phyloP scores from a whole-genome alignment of 2,888 invertebrate species.

The Lasioglossum morio region DNA sequence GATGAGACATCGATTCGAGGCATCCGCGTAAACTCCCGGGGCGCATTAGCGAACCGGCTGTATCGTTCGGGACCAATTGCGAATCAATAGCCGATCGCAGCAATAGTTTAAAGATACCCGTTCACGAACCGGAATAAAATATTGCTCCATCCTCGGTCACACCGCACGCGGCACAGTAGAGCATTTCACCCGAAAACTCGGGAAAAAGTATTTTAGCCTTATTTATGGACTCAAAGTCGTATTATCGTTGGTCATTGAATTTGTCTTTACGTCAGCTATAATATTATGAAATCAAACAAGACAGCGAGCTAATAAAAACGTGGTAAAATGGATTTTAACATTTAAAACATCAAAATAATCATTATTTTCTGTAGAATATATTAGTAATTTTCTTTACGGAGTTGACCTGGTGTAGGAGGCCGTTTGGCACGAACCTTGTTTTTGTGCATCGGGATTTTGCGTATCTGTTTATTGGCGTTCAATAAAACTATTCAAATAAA shows the following conservation, averaged over 20 bases:
- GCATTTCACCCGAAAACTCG: too few species aligned
- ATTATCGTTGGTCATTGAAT: too few species aligned
- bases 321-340: too few species aligned
- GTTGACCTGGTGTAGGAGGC: too few species aligned
- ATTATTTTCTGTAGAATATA: not conserved
- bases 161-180: not conserved
- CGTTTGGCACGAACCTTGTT: not conserved
- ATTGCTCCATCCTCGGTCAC: not conserved
- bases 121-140: slow-evolving; percentile 36
- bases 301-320: too few species aligned
- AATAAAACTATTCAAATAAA: too few species aligned
- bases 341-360: too few species aligned
- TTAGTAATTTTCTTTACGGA: too few species aligned
- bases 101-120: slow-evolving; percentile 51
- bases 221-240: too few species aligned
- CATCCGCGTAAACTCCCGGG: slow-evolving; percentile 35
- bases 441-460: not conserved
- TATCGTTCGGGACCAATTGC: slow-evolving; percentile 53
- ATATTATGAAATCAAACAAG: too few species aligned
- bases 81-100: slow-evolving; percentile 63
- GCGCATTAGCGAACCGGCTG: slow-evolving; percentile 45
- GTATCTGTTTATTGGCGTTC: not conserved
- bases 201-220: too few species aligned
- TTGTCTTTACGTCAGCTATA: too few species aligned
- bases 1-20: slow-evolving; percentile 50